phyloP scores from a whole-genome alignment of 2,113 vertebrate genomes.

The Rhinopomastus cyanomelas region DNA sequence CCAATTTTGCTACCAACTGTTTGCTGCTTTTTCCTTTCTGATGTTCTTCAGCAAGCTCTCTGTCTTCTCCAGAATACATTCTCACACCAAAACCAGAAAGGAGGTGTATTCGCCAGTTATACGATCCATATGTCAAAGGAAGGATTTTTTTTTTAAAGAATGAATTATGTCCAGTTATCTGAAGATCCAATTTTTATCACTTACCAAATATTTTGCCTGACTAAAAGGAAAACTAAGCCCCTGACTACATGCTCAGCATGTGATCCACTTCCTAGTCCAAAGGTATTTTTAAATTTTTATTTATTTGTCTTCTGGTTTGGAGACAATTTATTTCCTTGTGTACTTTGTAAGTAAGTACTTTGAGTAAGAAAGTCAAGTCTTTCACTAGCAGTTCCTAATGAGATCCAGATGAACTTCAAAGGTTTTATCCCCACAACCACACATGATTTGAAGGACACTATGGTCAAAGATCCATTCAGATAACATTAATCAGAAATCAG shows the following conservation, averaged over 20 bases:
- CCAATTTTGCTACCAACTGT: conserved; percentile 22
- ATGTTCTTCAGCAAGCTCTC: neutral
- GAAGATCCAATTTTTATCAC: neutral
- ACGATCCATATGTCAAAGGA: conserved; percentile 42
- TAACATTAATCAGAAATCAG: conserved; percentile 54
- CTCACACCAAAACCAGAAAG: conserved; percentile 24
- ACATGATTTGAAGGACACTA: conserved; percentile 3
- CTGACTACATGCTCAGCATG: neutral
- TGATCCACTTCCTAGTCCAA: neutral
- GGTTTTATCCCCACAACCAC: neutral
- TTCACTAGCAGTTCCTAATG: conserved; percentile 13
- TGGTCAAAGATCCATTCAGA: conserved; percentile 10
- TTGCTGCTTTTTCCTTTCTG: neutral
- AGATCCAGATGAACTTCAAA: conserved; percentile 38
- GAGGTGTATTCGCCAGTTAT: conserved; percentile 41
- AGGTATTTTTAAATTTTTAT: neutral
- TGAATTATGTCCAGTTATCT: neutral
- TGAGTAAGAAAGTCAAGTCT: neutral
- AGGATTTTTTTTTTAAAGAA: neutral
- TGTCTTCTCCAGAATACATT: neutral
- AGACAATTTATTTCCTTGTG: neutral
- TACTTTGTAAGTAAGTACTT: conserved; percentile 11
- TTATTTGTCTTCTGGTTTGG: neutral
- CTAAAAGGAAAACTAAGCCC: neutral
- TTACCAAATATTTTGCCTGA: conserved; percentile 7